phyloP scores from a whole-genome alignment of 2,797 vertebrate species.

The Melanogrammus aeglefinus region DNA sequence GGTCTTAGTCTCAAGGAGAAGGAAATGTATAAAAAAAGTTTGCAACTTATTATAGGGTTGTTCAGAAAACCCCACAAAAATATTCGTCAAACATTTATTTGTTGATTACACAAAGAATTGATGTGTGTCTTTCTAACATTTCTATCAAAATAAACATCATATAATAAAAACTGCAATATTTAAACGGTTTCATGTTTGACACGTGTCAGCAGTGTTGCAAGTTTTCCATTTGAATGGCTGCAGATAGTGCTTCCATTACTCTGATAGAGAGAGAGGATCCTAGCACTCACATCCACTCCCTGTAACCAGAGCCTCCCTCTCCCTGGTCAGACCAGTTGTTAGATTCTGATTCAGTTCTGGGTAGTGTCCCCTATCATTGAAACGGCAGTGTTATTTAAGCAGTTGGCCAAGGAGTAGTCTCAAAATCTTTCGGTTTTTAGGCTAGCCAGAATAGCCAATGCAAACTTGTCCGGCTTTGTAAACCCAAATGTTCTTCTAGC shows the following conservation, averaged over 20 bases:
- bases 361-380: background rate
- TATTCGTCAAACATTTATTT: background rate
- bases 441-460: no score
- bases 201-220: no score
- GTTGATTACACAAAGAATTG: background rate
- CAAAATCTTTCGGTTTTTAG: no score
- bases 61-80: background rate
- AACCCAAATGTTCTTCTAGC: no score
- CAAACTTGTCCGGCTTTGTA: no score
- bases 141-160: background rate
- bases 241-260: background rate
- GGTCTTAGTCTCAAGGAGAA: background rate
- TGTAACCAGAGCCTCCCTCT: background rate
- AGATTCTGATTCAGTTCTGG: background rate
- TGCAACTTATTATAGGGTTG: background rate
- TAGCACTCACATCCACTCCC: background rate
- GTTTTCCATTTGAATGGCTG: background rate
- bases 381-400: background rate
- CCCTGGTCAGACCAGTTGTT: background rate
- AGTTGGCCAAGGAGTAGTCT: background rate
- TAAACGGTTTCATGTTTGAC: background rate
- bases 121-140: background rate
- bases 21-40: background rate
- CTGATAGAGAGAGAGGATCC: background rate
- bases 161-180: background rate